phyloP scores from a whole-genome alignment of 2,113 vertebrate genomes.

The Zosterops hypoxanthus region DNA sequence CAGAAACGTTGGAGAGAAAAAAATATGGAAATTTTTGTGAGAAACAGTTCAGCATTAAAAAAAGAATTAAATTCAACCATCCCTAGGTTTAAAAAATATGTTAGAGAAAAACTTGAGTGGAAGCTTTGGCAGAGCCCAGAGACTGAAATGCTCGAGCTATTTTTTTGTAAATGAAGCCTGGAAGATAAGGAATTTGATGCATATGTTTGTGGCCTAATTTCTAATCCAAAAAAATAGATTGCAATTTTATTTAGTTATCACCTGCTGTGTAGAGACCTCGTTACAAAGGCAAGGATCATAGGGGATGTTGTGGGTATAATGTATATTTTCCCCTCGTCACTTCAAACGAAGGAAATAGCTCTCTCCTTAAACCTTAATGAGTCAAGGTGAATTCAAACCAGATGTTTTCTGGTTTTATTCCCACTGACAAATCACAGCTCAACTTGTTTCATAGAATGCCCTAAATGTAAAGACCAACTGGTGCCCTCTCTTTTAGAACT shows the following conservation, averaged over 20 bases:
- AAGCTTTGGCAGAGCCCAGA: background rate
- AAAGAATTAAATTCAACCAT: background rate
- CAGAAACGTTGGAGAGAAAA: background rate
- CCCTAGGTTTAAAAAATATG: background rate
- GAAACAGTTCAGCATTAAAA: background rate
- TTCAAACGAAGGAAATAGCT: constrained; percentile 70
- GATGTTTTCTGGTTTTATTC: constrained; percentile 78
- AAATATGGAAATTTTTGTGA: background rate
- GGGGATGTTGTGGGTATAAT: background rate
- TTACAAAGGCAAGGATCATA: constrained; percentile 59
- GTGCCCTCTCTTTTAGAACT: constrained; percentile 65
- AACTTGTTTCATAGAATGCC: constrained; percentile 61
- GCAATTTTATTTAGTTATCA: constrained; percentile 59
- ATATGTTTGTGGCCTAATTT: background rate
- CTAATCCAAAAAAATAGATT: constrained; percentile 30
- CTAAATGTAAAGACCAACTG: constrained; percentile 79
- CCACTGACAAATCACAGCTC: constrained; percentile 47
- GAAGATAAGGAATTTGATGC: constrained; percentile 15
- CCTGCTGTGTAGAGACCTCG: constrained; percentile 43
- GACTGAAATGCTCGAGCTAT: background rate
- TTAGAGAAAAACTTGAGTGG: background rate
- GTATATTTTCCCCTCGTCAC: constrained; percentile 11
- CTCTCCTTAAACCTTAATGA: constrained; percentile 71
- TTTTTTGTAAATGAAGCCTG: background rate
- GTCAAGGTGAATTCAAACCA: constrained; percentile 74